Conservation (phyloP, 2,888 invertebrate genomes). For the Scelioninae gen. 2 region DNA sequence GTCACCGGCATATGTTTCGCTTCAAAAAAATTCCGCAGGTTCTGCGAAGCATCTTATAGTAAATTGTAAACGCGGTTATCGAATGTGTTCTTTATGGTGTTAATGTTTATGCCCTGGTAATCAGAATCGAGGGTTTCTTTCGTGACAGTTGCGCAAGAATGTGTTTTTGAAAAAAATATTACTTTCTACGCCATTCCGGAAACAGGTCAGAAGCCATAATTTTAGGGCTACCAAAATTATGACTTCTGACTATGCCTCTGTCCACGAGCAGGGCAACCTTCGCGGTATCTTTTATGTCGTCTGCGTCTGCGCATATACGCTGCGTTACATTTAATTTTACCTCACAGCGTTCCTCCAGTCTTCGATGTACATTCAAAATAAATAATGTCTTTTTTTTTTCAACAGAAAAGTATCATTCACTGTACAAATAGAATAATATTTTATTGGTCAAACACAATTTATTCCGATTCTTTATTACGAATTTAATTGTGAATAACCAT, state of each 20-base stretch:
- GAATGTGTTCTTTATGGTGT: constrained; percentile 28
- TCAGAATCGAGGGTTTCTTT: constrained; percentile 31
- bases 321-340: constrained; percentile 46
- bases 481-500: neutral
- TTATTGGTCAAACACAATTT: constrained; percentile 12
- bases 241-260: constrained; percentile 54
- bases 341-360: constrained; percentile 28
- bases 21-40: constrained; percentile 8
- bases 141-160: constrained; percentile 6
- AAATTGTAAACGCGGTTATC: constrained; percentile 21
- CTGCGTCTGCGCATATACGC: constrained; percentile 47
- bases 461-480: neutral
- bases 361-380: constrained; percentile 34
- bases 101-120: constrained; percentile 44
- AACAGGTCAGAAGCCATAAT: constrained; percentile 49
- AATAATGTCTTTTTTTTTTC: constrained; percentile 32
- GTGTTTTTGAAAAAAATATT: constrained; percentile 26
- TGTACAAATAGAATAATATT: constrained; percentile 27
- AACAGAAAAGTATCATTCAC: constrained; percentile 12
- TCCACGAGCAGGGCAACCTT: constrained; percentile 49
- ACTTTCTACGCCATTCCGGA: constrained; percentile 44
- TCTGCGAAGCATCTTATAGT: constrained; percentile 1
- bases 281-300: constrained; percentile 56
- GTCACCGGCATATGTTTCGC: neutral
- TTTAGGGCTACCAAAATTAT: constrained; percentile 46